A percentile compares a stretch with the other conserved stretches of the same genome.
phyloP scores from a whole-genome alignment of 2,797 vertebrate species.

The Ciconia nigra region DNA sequence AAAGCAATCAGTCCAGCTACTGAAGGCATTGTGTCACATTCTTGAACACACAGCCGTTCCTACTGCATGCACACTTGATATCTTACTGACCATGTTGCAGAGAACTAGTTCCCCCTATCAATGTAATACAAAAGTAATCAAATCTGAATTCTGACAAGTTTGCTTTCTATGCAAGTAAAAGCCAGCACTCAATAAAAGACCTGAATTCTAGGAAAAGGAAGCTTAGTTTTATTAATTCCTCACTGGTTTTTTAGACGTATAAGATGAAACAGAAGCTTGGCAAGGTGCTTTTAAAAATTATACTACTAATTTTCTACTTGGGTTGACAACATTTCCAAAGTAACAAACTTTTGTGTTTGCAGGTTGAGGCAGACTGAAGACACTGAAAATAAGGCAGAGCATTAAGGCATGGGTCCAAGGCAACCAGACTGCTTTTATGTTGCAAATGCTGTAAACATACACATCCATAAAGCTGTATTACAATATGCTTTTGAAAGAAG shows the following conservation, averaged over 20 bases:
- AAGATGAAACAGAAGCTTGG: neutral
- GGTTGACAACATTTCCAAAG: neutral
- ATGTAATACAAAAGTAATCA: neutral
- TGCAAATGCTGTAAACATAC: neutral
- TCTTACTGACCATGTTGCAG: neutral
- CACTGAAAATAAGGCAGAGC: neutral
- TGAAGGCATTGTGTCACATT: neutral
- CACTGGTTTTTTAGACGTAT: neutral
- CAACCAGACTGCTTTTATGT: neutral
- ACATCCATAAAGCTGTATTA: neutral
- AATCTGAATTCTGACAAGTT: neutral
- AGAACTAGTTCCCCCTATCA: accelerated
- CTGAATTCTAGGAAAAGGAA: neutral
- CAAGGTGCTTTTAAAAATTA: neutral
- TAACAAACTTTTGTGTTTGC: neutral
- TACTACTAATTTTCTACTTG: neutral
- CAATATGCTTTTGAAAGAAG: neutral
- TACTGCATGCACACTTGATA: neutral
- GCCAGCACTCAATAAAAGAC: neutral
- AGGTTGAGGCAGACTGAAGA: neutral
- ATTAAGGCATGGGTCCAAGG: neutral
- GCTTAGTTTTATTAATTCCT: neutral
- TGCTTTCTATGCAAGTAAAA: neutral
- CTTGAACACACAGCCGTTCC: neutral
- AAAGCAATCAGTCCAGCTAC: neutral